Evolutionary conservation across 1,140 invertebrate species (phyloP).

Genomic region (Bombus turneri): DNA sequence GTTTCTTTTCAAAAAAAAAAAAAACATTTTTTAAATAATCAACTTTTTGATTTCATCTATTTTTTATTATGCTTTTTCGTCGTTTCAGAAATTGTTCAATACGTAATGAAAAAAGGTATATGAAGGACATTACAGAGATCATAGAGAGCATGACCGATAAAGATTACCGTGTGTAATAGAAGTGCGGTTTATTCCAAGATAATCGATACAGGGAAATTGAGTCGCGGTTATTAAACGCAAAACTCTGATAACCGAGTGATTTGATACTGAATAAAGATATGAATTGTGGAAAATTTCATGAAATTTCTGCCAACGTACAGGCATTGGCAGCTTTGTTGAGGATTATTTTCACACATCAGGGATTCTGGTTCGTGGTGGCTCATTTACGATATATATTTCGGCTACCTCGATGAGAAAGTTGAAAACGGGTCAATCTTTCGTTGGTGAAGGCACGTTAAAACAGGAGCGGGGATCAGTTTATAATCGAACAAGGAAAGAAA

Average conservation of each 20-base stretch:
- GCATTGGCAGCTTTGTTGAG: neutral
- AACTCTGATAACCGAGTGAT: neutral
- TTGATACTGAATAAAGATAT: neutral
- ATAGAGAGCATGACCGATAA: constrained; percentile 22
- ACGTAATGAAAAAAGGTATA: neutral
- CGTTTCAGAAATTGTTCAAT: neutral
- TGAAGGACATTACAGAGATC: neutral
- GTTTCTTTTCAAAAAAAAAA: too few relatives aligned
- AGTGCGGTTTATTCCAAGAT: neutral
- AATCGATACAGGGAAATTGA: constrained; percentile 10
- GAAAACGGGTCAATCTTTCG: constrained; percentile 46
- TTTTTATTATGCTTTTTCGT: neutral
- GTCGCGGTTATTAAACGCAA: constrained; percentile 1
- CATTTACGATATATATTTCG: constrained; percentile 47
- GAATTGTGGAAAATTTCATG: constrained; percentile 1
- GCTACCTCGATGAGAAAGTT: constrained; percentile 45
- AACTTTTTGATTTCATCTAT: neutral
- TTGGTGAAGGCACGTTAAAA: constrained; percentile 20
- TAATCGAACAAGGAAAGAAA: constrained; percentile 31
- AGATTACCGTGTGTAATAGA: neutral
- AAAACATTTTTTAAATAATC: too few relatives aligned
- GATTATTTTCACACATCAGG: constrained; percentile 18
- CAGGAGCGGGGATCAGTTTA: constrained; percentile 24
- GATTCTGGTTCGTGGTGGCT: constrained; percentile 6
- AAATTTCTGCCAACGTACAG: neutral